Percentiles rank a stretch among this genome's conserved stretches.
These are phyloP conservation scores for Caenorhabditis sinica DNA, from an alignment of 2,888 invertebrate genomes.

Conservation along the genomic window DNA sequence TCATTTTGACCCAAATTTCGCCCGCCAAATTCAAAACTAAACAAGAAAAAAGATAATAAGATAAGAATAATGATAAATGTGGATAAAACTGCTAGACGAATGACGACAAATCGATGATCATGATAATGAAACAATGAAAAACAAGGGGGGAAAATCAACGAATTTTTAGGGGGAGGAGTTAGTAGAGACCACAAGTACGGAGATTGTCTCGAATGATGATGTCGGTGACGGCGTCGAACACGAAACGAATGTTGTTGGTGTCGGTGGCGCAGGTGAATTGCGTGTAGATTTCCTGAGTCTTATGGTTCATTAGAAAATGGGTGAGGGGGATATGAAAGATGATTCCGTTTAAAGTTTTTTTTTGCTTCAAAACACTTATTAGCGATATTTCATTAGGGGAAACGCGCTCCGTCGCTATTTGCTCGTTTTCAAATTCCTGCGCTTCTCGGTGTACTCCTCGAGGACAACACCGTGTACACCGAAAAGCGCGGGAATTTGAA, in stretches of 20 bases:
- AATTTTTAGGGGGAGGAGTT: not conserved
- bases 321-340: not conserved
- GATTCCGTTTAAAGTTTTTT: no score
- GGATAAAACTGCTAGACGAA: not conserved
- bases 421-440: no score
- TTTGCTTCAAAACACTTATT: no score
- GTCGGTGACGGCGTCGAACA: conserved; percentile 72
- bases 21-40: no score
- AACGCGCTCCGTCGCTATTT: no score
- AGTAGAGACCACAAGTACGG: conserved; percentile 65
- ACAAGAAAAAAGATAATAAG: no score
- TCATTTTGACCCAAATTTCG: no score
- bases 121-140: not conserved
- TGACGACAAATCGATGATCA: no score
- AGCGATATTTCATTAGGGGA: no score
- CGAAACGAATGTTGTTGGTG: conserved; percentile 73
- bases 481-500: no score
- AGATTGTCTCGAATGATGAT: conserved; percentile 70
- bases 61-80: not conserved
- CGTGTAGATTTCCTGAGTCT: conserved; percentile 73
- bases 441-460: no score
- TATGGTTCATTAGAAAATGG: not conserved
- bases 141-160: not conserved
- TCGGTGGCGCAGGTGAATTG: conserved; percentile 76
- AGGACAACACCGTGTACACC: no score